Percentiles rank a stretch among this genome's conserved stretches.
phyloP scores from a whole-genome alignment of 2,113 vertebrate species.

The Myotis yumanensis region DNA sequence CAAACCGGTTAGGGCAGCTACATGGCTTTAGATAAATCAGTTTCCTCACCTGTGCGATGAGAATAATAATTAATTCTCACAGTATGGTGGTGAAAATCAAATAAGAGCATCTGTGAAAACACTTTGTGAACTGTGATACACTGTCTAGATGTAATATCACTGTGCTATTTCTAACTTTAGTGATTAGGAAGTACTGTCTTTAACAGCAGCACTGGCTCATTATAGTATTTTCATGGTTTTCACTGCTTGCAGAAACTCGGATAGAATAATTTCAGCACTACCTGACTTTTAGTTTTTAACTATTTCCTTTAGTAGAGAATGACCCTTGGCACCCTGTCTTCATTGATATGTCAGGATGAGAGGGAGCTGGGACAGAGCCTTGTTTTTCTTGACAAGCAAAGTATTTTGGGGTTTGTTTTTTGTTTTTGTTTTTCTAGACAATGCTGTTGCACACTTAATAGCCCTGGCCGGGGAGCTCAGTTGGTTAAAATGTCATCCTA shows the following conservation, averaged over 20 bases:
- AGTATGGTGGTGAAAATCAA: not conserved
- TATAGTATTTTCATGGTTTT: not conserved
- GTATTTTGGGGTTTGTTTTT: not conserved
- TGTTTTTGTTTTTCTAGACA: not conserved
- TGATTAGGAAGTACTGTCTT: constrained; percentile 48
- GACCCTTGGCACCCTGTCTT: not conserved
- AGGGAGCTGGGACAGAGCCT: not conserved
- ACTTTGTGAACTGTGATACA: constrained; percentile 6
- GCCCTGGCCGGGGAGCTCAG: not conserved
- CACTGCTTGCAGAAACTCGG: constrained; percentile 4
- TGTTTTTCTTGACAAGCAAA: constrained; percentile 32
- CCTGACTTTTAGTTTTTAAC: constrained; percentile 44
- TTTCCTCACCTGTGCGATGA: not conserved
- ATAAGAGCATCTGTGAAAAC: constrained; percentile 49
- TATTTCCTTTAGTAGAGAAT: constrained; percentile 44
- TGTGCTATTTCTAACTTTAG: not conserved
- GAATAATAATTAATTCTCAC: constrained; percentile 43
- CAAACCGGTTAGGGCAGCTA: not conserved
- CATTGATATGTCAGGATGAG: not conserved
- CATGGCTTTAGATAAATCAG: constrained; percentile 10
- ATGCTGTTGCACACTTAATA: not conserved
- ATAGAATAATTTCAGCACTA: constrained; percentile 10
- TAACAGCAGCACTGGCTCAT: not conserved
- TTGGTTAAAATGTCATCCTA: not conserved
- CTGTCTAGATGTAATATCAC: not conserved